Evolutionary conservation across 2,888 invertebrate species (phyloP).

Genomic region (Dyspetes luteomarginatus): DNA sequence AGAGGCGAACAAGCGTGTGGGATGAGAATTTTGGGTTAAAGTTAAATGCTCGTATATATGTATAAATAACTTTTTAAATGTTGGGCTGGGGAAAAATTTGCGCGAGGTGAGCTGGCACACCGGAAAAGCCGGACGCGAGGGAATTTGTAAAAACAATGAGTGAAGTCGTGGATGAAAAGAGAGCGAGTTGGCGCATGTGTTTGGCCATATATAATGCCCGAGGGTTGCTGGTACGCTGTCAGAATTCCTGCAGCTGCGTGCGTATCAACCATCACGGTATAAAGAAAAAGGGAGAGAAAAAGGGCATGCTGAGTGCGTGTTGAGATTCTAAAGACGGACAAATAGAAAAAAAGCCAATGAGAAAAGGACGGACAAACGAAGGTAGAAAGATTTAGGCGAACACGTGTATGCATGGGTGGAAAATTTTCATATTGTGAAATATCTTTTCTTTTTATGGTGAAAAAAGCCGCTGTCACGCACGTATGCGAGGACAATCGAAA

Average conservation of each 20-base stretch:
- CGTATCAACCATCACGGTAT: constrained; percentile 23
- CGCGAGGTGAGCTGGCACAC: constrained; percentile 26
- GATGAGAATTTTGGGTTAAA: constrained; percentile 23
- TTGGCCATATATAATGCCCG: constrained; percentile 46
- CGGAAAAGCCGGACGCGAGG: constrained; percentile 49
- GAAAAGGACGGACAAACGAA: constrained; percentile 6
- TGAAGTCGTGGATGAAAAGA: constrained; percentile 42
- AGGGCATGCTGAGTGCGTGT: not conserved
- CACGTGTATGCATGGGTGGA: not conserved
- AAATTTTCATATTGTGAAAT: constrained; percentile 33
- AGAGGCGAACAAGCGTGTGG: constrained; percentile 16
- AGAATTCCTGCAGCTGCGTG: constrained; percentile 51
- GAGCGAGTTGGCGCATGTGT: constrained; percentile 48
- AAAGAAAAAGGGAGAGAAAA: constrained; percentile 8
- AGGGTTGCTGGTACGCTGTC: constrained; percentile 34
- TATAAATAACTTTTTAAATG: constrained; percentile 63
- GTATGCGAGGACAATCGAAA: constrained; percentile 38
- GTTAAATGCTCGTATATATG: constrained; percentile 60
- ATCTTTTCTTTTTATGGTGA: constrained; percentile 29
- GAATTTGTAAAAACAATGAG: constrained; percentile 63
- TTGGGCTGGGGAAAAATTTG: constrained; percentile 15
- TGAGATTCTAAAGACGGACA: constrained; percentile 3
- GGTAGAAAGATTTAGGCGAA: not conserved
- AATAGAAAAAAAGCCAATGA: constrained; percentile 6
- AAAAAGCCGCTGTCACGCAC: constrained; percentile 25